These are phyloP conservation scores for Laothoe populi DNA, from an alignment of 2,888 invertebrate genomes.

Conservation along the genomic window DNA sequence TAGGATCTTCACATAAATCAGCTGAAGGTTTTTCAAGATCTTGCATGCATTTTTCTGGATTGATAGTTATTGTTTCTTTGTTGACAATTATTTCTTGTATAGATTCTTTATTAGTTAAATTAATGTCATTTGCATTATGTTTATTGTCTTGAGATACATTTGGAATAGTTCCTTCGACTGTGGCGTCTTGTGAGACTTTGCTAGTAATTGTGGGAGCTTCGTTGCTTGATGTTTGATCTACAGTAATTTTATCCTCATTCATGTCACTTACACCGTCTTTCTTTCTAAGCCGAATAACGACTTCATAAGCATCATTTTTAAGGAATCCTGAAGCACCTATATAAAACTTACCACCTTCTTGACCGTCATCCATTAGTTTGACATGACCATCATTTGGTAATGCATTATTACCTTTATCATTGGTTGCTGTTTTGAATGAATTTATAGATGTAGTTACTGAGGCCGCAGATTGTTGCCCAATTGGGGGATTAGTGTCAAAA, in stretches of 20 bases:
- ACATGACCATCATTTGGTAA: constrained; percentile 56
- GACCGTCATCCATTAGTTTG: constrained; percentile 59
- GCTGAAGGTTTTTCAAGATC: neutral
- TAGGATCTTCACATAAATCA: neutral
- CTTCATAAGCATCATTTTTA: constrained; percentile 73
- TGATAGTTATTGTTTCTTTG: neutral
- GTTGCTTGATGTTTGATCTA: constrained; percentile 29
- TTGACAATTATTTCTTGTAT: neutral
- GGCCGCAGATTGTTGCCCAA: constrained; percentile 32
- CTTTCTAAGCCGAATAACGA: constrained; percentile 74
- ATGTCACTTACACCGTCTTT: constrained; percentile 52
- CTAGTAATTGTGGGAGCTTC: constrained; percentile 25
- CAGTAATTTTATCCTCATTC: constrained; percentile 32
- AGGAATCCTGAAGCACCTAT: constrained; percentile 70
- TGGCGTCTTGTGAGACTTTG: neutral
- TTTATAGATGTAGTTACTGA: constrained; percentile 56
- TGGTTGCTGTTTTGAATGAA: constrained; percentile 59
- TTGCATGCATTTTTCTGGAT: neutral
- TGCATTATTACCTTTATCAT: constrained; percentile 46
- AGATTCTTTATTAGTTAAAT: neutral
- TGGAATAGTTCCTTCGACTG: neutral
- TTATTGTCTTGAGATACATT: neutral
- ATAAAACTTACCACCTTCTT: constrained; percentile 70
- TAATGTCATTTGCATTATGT: neutral
- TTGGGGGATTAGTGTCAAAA: constrained; percentile 26